Evolutionary conservation across 2,888 invertebrate genomes (phyloP).

Genomic region (Drosophila borealis): DNA sequence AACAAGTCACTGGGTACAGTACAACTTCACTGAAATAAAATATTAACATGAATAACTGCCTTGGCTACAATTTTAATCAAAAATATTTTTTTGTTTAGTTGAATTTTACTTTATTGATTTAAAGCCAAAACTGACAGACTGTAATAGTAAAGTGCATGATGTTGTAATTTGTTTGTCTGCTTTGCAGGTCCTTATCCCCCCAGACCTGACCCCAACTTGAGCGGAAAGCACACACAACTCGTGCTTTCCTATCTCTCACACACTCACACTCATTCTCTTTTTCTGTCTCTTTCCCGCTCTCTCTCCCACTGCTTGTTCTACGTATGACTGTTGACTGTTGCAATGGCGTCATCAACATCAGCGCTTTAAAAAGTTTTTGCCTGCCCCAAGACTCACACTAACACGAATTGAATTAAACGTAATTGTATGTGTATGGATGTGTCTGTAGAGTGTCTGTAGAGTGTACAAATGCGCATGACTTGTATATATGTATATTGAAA

Average conservation of each 20-base stretch:
- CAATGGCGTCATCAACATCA: slow-evolving; percentile 63
- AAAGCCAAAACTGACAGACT: slow-evolving; percentile 2
- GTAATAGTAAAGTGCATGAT: slow-evolving; percentile 15
- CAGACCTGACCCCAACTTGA: slow-evolving; percentile 37
- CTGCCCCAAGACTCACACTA: slow-evolving; percentile 60
- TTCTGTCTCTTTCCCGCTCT: slow-evolving; percentile 1
- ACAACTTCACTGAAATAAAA: background rate
- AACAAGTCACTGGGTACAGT: slow-evolving; percentile 34
- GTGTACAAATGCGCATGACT: slow-evolving; percentile 69
- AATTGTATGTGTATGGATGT: slow-evolving; percentile 10
- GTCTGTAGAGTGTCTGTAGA: slow-evolving; percentile 18
- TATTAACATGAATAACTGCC: background rate
- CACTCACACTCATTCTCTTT: background rate
- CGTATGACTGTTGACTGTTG: slow-evolving; percentile 54
- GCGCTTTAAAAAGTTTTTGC: slow-evolving; percentile 72
- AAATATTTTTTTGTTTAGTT: background rate
- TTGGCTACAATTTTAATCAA: too few species aligned
- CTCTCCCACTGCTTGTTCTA: slow-evolving; percentile 18
- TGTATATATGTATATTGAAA: slow-evolving; percentile 60
- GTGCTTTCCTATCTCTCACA: slow-evolving; percentile 22
- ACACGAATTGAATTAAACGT: slow-evolving; percentile 20
- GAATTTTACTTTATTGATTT: slow-evolving; percentile 10
- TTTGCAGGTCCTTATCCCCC: slow-evolving; percentile 1
- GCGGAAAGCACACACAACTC: slow-evolving; percentile 51
- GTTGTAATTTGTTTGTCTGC: slow-evolving; percentile 38